phyloP scores from a whole-genome alignment of 2,113 vertebrate species.

The Rhagologus leucostigma region DNA sequence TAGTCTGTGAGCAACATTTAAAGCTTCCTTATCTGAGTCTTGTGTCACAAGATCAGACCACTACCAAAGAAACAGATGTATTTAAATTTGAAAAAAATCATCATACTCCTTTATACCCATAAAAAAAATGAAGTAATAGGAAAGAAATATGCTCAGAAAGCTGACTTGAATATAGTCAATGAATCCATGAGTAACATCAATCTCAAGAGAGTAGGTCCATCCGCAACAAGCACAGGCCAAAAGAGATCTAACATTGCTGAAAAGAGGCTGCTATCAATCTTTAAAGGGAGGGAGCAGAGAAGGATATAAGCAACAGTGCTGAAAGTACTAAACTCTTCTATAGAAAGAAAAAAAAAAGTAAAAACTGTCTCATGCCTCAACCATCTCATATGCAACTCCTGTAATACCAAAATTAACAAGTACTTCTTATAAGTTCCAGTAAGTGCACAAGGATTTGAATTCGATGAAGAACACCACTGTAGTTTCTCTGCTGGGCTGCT shows the following conservation, averaged over 20 bases:
- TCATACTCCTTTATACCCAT: not conserved
- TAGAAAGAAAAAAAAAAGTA: not conserved
- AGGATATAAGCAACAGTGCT: fast-evolving
- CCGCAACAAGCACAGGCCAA: not conserved
- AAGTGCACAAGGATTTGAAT: not conserved
- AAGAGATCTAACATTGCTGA: fast-evolving
- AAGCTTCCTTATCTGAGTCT: not conserved
- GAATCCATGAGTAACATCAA: not conserved
- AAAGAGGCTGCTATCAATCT: not conserved
- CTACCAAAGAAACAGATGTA: not conserved
- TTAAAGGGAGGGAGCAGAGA: not conserved
- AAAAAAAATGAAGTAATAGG: not conserved
- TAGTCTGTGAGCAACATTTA: not conserved
- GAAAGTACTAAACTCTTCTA: not conserved
- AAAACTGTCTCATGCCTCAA: not conserved
- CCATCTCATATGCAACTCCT: not conserved
- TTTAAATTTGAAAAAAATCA: not conserved
- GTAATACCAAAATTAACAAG: not conserved
- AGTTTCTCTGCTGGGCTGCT: not conserved
- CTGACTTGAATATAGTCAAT: not conserved
- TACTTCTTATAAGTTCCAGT: not conserved
- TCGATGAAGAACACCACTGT: not conserved
- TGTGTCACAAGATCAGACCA: not conserved
- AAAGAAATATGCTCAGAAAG: not conserved
- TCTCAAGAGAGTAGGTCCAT: not conserved